Evolutionary conservation across 2,113 vertebrate genomes (phyloP), one percentile per base, ranked within the genome.

Genomic region (Dromiciops gliroides): DNA sequence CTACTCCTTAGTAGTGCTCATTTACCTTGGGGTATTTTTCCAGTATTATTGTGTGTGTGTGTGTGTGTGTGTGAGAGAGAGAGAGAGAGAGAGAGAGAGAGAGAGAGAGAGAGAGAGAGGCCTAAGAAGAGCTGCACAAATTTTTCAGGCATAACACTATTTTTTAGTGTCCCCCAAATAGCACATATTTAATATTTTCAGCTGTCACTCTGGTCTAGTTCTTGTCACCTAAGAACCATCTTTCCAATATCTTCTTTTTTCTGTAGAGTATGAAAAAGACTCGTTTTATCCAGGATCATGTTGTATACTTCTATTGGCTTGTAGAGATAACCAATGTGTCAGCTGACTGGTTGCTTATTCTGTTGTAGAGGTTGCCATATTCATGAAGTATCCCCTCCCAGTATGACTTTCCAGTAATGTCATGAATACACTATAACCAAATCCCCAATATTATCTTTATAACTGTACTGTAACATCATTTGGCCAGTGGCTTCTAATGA

Each of bases 141-240:
- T 95, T 95, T 91, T 92, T 7, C 48, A 90, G 53, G 90, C 89
- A 95, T 51, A 91, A 67, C 93, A 19, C 49, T 94, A 48, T 96
- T 97, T 98, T 97, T 89, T 48, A 51, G 4, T 89, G 53, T 67
- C 50, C 67, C 12, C 89, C 52, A 53, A 92, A 56, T 44, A 53
- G 93, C 92, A 49, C 37, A 11, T 51, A 24, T 26, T n/a, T 12
- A 22, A 10, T 22, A 11, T 11, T 19, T 48, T 8, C 48, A 44
- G 89, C 91, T 96, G 95, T 93, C 91, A 56, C 89, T 51, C 90
- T n/a, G 95, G 95, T 52, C 3, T 53, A 93, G 24, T 37, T 31
- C 53, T 90, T 93, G 0, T 56, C 51, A 8, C 47, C 48, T 50
- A 92, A 90, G 60, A 92, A 49, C 48, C 92, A 0, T 92, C 96